Evolutionary conservation across 2,113 vertebrate species (phyloP).

Genomic region (Tretioscincus oriximinensis): DNA sequence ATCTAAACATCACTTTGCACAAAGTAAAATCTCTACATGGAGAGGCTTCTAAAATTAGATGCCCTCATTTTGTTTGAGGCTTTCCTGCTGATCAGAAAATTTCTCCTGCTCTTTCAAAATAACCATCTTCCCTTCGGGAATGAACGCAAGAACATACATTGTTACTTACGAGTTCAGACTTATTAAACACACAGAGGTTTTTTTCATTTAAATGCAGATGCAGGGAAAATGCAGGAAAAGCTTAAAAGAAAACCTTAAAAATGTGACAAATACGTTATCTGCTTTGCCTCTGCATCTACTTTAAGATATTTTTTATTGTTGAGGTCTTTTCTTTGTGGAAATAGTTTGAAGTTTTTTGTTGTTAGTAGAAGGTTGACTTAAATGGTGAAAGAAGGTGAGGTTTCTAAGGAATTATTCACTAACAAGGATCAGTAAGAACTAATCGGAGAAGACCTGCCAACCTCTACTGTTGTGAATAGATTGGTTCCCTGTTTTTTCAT

Average conservation of each 20-base stretch:
- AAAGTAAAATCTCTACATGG: background rate
- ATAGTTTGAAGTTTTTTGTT: too few species aligned
- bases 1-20: background rate
- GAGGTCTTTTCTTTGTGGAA: too few species aligned
- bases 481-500: too few species aligned
- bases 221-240: too few species aligned
- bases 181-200: background rate
- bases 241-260: background rate
- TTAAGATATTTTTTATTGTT: background rate
- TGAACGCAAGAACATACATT: background rate
- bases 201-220: background rate
- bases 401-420: background rate
- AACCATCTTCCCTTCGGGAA: background rate
- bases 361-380: background rate
- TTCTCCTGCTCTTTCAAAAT: too few species aligned
- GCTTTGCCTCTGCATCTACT: background rate
- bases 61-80: background rate
- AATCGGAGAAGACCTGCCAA: background rate
- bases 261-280: background rate
- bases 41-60: background rate
- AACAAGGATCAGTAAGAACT: background rate
- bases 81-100: too few species aligned
- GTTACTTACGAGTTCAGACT: background rate
- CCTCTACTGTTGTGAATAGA: background rate
- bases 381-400: background rate